A percentile compares a stretch with the other conserved stretches of the same genome.
Evolutionary conservation across 37 sponge, comb jelly and placozoan genomes (phyloP).

Genomic region (Mnemiopsis leidyi): DNA sequence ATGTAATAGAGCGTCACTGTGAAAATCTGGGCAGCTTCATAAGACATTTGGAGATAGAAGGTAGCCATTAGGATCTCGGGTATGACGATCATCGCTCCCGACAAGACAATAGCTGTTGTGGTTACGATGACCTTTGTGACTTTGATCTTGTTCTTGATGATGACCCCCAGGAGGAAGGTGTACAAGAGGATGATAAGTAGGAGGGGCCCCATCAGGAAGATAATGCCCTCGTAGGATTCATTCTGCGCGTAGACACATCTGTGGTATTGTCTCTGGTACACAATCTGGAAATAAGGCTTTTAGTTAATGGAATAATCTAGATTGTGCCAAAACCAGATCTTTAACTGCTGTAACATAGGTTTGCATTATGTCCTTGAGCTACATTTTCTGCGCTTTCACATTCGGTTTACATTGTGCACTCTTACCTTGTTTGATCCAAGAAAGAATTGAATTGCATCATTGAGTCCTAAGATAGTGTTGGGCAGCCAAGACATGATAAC

Average conservation of each 20-base stretch:
- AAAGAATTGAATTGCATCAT: background rate
- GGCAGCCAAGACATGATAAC: background rate
- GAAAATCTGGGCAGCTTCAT: constrained; percentile 19
- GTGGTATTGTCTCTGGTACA: background rate
- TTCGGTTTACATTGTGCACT: too few relatives aligned
- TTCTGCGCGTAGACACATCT: background rate
- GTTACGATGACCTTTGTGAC: background rate
- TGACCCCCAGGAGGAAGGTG: background rate
- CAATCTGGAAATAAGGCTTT: background rate
- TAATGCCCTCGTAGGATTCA: background rate
- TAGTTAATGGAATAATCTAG: too few relatives aligned
- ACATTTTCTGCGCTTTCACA: too few relatives aligned
- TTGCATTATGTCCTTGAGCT: too few relatives aligned
- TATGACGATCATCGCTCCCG: background rate
- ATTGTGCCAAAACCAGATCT: too few relatives aligned
- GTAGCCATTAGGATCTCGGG: constrained; percentile 47
- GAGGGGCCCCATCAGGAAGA: constrained; percentile 4
- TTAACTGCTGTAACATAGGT: too few relatives aligned
- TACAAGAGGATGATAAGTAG: background rate
- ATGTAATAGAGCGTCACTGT: constrained; percentile 47
- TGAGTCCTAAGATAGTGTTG: background rate
- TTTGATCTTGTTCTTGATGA: constrained; percentile 13
- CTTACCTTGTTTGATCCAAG: background rate
- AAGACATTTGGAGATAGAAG: background rate
- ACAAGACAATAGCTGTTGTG: background rate